Evolutionary conservation across 2,113 vertebrate genomes (phyloP).

Genomic region (Myanophis thanlyinensis): DNA sequence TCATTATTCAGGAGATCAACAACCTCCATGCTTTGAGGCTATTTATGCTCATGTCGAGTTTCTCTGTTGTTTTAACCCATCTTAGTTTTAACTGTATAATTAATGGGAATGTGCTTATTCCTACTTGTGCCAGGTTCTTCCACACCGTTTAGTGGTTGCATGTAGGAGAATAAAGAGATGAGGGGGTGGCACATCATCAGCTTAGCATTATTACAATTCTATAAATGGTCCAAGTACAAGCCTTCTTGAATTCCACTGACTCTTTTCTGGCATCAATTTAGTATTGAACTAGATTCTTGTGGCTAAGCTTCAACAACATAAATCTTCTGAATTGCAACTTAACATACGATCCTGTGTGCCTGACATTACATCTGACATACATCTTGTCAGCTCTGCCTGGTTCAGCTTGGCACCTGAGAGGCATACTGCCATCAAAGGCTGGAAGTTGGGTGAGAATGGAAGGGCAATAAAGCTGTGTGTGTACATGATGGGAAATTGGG

Average conservation of each 20-base stretch:
- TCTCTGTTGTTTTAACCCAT: too few species aligned
- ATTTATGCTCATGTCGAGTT: too few species aligned
- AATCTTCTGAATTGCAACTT: background rate
- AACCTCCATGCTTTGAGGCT: too few species aligned
- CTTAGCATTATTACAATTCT: background rate
- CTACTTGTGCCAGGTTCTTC: background rate
- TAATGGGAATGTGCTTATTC: too few species aligned
- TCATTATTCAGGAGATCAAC: too few species aligned
- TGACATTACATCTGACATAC: background rate
- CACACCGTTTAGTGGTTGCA: background rate
- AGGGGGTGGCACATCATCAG: too few species aligned
- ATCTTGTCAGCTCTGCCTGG: background rate
- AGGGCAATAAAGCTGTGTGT: background rate
- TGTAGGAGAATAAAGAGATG: too few species aligned
- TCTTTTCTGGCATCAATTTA: background rate
- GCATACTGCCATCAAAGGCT: background rate
- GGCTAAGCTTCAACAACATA: background rate
- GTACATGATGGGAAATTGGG: background rate
- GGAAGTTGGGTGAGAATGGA: background rate
- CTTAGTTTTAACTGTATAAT: too few species aligned
- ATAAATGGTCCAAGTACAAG: background rate
- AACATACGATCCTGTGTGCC: background rate
- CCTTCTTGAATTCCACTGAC: background rate
- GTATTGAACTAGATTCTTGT: background rate
- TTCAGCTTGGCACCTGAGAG: background rate